Evolutionary conservation across 2,888 invertebrate species (phyloP).

Genomic region (Nymphalis urticae): DNA sequence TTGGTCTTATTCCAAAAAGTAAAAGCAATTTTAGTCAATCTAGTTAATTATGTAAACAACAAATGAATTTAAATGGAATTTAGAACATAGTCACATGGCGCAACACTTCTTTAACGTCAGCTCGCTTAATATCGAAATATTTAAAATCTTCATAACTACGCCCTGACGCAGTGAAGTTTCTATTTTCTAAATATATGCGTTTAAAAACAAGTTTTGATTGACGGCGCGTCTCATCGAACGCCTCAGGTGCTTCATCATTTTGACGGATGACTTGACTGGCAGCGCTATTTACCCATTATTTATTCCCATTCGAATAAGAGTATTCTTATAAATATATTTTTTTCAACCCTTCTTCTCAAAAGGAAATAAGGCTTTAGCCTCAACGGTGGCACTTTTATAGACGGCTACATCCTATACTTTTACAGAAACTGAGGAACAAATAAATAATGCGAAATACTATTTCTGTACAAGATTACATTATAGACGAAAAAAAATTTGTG

Average conservation of each 20-base stretch:
- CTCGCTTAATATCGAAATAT: no score
- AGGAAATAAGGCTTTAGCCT: background rate
- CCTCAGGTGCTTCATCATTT: constrained; percentile 11
- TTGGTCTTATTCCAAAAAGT: no score
- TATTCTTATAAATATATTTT: background rate
- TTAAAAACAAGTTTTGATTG: constrained; percentile 15
- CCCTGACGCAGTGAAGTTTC: background rate
- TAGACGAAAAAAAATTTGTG: no score
- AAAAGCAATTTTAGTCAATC: no score
- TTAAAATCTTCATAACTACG: no score
- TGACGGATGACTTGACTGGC: constrained; percentile 19
- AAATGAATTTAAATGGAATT: no score
- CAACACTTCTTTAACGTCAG: no score
- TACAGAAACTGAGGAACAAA: no score
- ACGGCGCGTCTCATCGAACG: constrained; percentile 14
- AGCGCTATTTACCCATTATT: constrained; percentile 10
- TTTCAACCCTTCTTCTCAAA: background rate
- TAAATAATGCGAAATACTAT: no score
- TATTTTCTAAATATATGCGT: background rate
- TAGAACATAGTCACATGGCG: no score
- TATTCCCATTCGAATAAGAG: background rate
- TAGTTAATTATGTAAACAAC: no score
- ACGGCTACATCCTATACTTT: background rate
- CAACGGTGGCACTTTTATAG: background rate
- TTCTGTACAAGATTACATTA: no score